Conservation (phyloP, 2,888 invertebrate species). For the Ectropis crepuscularia region DNA sequence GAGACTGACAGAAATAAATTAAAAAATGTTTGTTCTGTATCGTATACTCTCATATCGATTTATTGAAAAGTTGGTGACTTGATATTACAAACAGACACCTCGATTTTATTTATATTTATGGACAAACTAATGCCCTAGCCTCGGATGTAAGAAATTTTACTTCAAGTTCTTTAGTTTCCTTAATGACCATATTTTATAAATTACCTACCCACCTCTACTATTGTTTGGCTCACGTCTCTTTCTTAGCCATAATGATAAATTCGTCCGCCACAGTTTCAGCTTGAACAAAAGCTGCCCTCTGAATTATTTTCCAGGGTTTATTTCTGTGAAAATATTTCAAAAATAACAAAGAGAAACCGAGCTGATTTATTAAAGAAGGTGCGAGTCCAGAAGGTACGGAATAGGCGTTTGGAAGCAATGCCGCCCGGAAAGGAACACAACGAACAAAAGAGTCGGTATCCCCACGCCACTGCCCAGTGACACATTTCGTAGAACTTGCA, state of each 20-base stretch:
- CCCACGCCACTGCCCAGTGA: slow-evolving; percentile 46
- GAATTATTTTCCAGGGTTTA: slow-evolving; percentile 40
- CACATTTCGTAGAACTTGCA: slow-evolving; percentile 8
- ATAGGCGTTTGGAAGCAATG: slow-evolving; percentile 52
- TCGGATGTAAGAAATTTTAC: not conserved
- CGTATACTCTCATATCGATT: too few relatives aligned
- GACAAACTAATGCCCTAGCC: too few relatives aligned
- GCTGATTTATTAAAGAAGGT: slow-evolving; percentile 57
- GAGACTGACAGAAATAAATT: too few relatives aligned
- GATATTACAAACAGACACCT: too few relatives aligned
- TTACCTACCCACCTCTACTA: slow-evolving; percentile 9
- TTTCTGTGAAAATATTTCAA: slow-evolving; percentile 39
- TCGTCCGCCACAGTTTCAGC: slow-evolving; percentile 20
- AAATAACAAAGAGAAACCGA: slow-evolving; percentile 37
- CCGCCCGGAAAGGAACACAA: slow-evolving; percentile 48
- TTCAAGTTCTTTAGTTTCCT: not conserved
- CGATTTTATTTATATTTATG: too few relatives aligned
- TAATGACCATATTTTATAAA: slow-evolving; percentile 10
- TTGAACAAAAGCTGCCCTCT: slow-evolving; percentile 40
- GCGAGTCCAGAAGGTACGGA: slow-evolving; percentile 47
- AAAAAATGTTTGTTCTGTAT: too few relatives aligned
- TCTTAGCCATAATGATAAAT: slow-evolving; percentile 31
- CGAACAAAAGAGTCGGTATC: slow-evolving; percentile 54
- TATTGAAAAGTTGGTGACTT: too few relatives aligned
- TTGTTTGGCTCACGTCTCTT: slow-evolving; percentile 17